These are phyloP conservation scores for Syrmaticus mikado DNA, from an alignment of 2,113 vertebrate genomes.

Conservation along the genomic window DNA sequence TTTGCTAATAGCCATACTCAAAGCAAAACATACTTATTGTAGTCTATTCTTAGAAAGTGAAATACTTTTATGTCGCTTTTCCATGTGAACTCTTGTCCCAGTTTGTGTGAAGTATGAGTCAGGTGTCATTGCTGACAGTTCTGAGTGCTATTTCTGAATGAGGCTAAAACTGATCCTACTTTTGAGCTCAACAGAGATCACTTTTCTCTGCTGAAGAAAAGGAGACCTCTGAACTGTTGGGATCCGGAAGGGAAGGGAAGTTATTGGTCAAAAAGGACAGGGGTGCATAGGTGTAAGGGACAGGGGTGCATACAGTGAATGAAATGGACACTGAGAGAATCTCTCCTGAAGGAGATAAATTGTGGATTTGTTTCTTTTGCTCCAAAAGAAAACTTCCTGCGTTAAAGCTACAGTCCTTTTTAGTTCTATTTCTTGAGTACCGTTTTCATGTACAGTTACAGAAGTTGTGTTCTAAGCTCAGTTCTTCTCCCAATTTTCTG, in stretches of 20 bases:
- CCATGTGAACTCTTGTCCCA: not conserved
- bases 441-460: not conserved
- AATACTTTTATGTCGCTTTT: not conserved
- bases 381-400: not conserved
- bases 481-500: not conserved
- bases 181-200: not conserved
- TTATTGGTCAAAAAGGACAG: not conserved
- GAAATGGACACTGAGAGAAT: not conserved
- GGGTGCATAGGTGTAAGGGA: not conserved
- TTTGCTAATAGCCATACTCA: not conserved
- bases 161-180: not conserved
- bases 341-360: not conserved
- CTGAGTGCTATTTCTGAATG: not conserved
- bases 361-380: not conserved
- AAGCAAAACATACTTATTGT: not conserved
- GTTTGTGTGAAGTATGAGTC: not conserved
- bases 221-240: not conserved
- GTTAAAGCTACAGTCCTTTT: not conserved
- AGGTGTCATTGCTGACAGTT: not conserved
- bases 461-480: not conserved
- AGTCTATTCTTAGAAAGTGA: not conserved
- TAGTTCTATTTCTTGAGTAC: not conserved
- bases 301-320: not conserved
- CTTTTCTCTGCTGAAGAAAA: not conserved
- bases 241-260: too few relatives aligned